Percentiles rank a stretch among this genome's conserved stretches.
phyloP scores from a whole-genome alignment of 2,888 invertebrate species.

The Watsonalla binaria region DNA sequence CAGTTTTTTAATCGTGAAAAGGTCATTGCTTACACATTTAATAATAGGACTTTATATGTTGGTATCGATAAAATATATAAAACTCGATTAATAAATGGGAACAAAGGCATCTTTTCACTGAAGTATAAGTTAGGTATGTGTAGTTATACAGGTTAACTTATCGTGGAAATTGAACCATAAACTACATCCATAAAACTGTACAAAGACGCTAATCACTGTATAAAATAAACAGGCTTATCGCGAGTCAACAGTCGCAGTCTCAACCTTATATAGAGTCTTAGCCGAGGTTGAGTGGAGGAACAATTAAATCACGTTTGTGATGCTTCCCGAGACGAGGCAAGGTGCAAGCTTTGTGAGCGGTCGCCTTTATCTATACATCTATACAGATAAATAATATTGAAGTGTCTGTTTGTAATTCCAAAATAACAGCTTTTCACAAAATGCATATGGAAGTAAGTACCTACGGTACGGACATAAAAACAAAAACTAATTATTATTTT shows the following conservation, averaged over 20 bases:
- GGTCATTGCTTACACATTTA: too few relatives aligned
- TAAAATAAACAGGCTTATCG: slow-evolving; percentile 69
- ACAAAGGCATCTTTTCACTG: too few relatives aligned
- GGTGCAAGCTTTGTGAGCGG: slow-evolving; percentile 18
- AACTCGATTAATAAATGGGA: too few relatives aligned
- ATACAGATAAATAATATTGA: too few relatives aligned
- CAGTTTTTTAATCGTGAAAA: too few relatives aligned
- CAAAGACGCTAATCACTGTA: slow-evolving; percentile 47
- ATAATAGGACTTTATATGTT: too few relatives aligned
- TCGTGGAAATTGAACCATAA: slow-evolving; percentile 14
- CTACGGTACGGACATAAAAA: too few relatives aligned
- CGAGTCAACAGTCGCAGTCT: slow-evolving; percentile 37
- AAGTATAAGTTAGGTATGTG: not conserved
- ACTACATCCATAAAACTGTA: slow-evolving; percentile 32
- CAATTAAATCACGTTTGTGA: slow-evolving; percentile 39
- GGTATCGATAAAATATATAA: too few relatives aligned
- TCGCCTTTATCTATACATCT: not conserved
- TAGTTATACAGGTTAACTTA: not conserved
- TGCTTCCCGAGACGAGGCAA: slow-evolving; percentile 31
- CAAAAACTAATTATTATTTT: too few relatives aligned
- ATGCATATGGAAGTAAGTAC: too few relatives aligned
- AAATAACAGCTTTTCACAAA: too few relatives aligned
- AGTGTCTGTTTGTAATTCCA: not conserved
- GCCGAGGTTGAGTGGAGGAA: slow-evolving; percentile 37
- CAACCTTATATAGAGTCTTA: slow-evolving; percentile 52